Evolutionary conservation across 2,888 invertebrate species (phyloP).

Genomic region (Caenorhabditis angaria): DNA sequence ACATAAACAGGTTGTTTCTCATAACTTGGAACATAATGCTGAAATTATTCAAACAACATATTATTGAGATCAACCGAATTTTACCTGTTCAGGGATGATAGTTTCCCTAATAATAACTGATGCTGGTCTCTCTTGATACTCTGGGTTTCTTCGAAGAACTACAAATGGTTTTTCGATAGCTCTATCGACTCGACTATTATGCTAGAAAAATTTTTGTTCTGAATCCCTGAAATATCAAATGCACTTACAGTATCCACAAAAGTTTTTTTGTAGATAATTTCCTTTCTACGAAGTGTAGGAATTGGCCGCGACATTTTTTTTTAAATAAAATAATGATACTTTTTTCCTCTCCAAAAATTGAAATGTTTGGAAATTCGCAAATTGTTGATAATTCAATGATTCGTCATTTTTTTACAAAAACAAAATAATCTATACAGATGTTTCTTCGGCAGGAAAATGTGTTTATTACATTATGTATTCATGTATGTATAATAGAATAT

Average conservation of each 20-base stretch:
- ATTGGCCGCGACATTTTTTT: constrained; percentile 37
- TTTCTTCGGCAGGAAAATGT: not conserved
- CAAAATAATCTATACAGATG: constrained; percentile 8
- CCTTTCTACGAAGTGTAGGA: constrained; percentile 32
- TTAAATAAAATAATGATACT: not conserved
- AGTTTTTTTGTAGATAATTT: constrained; percentile 38
- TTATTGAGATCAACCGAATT: no score
- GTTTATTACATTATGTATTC: constrained; percentile 3
- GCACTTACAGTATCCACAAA: constrained; percentile 39
- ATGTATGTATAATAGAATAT: not conserved
- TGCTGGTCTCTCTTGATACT: constrained; percentile 15
- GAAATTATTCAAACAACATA: no score
- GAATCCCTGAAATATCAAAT: not conserved
- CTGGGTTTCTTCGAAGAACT: constrained; percentile 6
- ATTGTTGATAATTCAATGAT: constrained; percentile 2
- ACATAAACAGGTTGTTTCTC: not conserved
- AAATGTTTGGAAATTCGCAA: not conserved
- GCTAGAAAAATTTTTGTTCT: constrained; percentile 14
- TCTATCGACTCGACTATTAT: constrained; percentile 31
- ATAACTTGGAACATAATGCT: not conserved
- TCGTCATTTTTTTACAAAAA: constrained; percentile 3
- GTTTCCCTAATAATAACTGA: not conserved
- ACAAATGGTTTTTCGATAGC: constrained; percentile 17
- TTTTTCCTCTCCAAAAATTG: not conserved
- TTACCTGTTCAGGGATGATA: not conserved